A percentile compares a stretch with the other conserved stretches of the same genome.
phyloP scores from a whole-genome alignment of 1,140 invertebrate species.

The Chionoecetes opilio region DNA sequence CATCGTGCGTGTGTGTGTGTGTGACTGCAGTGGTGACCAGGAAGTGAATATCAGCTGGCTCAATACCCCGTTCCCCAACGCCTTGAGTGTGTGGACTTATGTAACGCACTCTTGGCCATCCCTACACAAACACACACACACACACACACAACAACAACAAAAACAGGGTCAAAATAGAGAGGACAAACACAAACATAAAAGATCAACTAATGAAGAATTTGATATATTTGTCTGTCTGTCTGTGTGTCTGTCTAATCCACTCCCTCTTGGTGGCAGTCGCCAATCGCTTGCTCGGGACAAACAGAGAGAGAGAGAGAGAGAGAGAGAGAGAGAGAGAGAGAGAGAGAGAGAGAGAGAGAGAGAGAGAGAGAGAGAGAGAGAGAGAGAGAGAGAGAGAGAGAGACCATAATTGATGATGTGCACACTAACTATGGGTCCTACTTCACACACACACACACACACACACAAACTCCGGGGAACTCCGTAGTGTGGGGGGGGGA shows the following conservation, averaged over 20 bases:
- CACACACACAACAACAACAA: not conserved
- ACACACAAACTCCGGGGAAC: constrained; percentile 7
- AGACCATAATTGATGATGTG: not conserved
- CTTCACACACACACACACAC: not conserved
- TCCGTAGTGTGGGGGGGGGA: no score
- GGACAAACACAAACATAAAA: no score
- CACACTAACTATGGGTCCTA: no score
- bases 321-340: constrained; percentile 27
- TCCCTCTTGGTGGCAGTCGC: not conserved
- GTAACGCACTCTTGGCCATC: not conserved
- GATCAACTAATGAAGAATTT: no score
- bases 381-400: not conserved
- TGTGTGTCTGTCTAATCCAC: not conserved
- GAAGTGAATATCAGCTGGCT: not conserved
- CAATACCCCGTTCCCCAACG: not conserved
- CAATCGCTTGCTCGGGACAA: not conserved
- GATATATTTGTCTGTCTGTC: no score
- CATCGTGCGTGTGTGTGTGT: not conserved
- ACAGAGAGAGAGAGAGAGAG: constrained; percentile 27
- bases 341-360: constrained; percentile 27
- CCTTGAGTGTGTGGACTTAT: not conserved
- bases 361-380: constrained; percentile 13
- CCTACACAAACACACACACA: not conserved
- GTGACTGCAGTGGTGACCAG: not conserved
- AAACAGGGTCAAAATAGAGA: no score